Conservation (phyloP, 35 echinoderm and acorn worm genomes). For the Apostichopus parvimensis region DNA sequence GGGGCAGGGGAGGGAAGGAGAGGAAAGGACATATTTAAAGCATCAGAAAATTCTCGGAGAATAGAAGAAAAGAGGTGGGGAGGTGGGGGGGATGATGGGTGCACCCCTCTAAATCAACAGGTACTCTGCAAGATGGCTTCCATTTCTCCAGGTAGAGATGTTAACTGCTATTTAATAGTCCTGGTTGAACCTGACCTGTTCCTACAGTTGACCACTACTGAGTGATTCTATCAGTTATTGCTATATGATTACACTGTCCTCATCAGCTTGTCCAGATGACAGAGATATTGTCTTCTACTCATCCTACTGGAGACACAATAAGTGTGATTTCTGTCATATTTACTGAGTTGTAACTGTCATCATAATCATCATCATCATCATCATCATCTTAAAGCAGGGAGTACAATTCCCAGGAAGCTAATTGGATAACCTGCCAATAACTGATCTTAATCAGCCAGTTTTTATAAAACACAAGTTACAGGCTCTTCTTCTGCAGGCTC, state of each 20-base stretch:
- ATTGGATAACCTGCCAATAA: conserved; percentile 41
- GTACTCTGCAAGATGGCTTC: too few relatives aligned
- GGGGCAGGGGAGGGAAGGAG: too few relatives aligned
- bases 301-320: not conserved
- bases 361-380: not conserved
- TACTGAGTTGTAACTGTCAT: not conserved
- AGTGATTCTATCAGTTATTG: too few relatives aligned
- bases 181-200: too few relatives aligned
- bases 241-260: not conserved
- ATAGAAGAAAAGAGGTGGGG: too few relatives aligned
- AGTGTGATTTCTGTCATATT: conserved; percentile 41
- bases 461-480: not conserved
- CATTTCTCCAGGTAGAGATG: too few relatives aligned
- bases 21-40: too few relatives aligned
- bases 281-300: not conserved
- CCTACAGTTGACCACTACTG: too few relatives aligned
- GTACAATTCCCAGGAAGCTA: conserved; percentile 25
- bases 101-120: too few relatives aligned
- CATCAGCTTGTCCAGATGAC: not conserved
- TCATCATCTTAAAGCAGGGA: not conserved
- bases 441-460: conserved; percentile 25
- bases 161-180: too few relatives aligned
- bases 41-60: too few relatives aligned
- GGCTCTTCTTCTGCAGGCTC: not conserved
- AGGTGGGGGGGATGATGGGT: too few relatives aligned